phyloP scores from a whole-genome alignment of 2,797 vertebrate species.

The Apogon hyalosoma region DNA sequence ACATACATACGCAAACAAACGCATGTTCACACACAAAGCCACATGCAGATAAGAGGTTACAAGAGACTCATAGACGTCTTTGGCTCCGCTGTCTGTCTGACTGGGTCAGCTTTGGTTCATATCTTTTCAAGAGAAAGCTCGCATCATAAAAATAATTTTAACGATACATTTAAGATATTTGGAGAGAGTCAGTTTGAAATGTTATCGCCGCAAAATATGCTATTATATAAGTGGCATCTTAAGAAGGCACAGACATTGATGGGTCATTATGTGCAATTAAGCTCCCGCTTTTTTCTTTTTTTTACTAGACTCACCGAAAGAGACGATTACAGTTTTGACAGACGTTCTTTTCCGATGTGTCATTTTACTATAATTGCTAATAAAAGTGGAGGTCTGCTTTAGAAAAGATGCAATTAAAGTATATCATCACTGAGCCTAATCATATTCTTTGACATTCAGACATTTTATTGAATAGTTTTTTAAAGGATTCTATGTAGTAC shows the following conservation, averaged over 20 bases:
- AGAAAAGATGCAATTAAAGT: constrained; percentile 26
- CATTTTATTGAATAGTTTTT: background rate
- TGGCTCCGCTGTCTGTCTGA: background rate
- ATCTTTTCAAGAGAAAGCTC: constrained; percentile 10
- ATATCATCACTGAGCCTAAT: background rate
- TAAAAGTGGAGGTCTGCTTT: constrained; percentile 20
- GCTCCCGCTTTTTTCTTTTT: constrained; percentile 5
- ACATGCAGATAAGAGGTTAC: background rate
- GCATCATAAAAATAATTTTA: constrained; percentile 12
- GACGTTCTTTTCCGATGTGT: constrained; percentile 30
- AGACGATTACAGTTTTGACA: constrained; percentile 41
- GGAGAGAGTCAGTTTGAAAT: constrained; percentile 19
- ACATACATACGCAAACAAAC: too few species aligned
- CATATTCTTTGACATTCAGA: background rate
- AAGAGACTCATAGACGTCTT: background rate
- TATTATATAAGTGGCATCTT: constrained; percentile 29
- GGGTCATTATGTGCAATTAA: constrained; percentile 50
- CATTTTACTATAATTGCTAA: constrained; percentile 24
- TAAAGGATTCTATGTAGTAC: too few species aligned
- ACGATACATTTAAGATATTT: constrained; percentile 25
- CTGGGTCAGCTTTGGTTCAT: constrained; percentile 19
- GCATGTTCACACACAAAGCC: too few species aligned
- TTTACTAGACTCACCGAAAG: constrained; percentile 26
- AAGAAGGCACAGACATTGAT: constrained; percentile 13
- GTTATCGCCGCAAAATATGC: constrained; percentile 3